Evolutionary conservation across 64 coral and sea anemone genomes (phyloP).

Genomic region (Astreopora myriophthalma): DNA sequence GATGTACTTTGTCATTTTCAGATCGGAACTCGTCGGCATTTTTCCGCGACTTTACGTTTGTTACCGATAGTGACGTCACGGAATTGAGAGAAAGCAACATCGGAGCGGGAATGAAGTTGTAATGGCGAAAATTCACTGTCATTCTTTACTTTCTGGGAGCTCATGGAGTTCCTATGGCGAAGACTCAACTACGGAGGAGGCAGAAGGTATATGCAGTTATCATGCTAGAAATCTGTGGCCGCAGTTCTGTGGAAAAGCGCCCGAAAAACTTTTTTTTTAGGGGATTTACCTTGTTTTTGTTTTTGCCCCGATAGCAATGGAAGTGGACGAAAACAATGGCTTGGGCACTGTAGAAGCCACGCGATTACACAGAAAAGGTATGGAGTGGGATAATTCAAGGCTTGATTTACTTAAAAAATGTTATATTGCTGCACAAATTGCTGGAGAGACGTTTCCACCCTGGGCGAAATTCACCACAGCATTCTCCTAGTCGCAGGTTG

Average conservation of each 20-base stretch:
- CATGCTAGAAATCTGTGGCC: conserved; percentile 29
- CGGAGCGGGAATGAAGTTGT: conserved; percentile 97
- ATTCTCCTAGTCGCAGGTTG: conserved; percentile 36
- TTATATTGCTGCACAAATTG: conserved; percentile 17
- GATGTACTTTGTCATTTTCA: conserved; percentile 44
- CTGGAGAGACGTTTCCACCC: conserved; percentile 5
- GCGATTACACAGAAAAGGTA: conserved; percentile 89
- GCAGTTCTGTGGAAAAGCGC: not conserved
- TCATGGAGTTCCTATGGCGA: conserved; percentile 93
- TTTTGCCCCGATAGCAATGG: conserved; percentile 89
- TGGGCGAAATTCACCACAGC: conserved; percentile 16
- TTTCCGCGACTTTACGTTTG: conserved; percentile 66
- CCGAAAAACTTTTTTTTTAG: conserved; percentile 52
- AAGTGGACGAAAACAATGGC: conserved; percentile 99
- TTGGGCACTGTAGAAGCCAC: conserved; percentile 86
- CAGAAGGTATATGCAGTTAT: conserved; percentile 80
- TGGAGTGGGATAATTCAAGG: not conserved
- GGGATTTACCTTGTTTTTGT: conserved; percentile 80
- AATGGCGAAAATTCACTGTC: conserved; percentile 99
- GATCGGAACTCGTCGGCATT: conserved; percentile 65
- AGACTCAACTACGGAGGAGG: conserved; percentile 76
- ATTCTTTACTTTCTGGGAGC: conserved; percentile 98
- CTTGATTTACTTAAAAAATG: conserved; percentile 29
- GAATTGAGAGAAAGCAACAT: conserved; percentile 92
- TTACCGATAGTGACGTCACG: conserved; percentile 93